Evolutionary conservation across 2,888 invertebrate species (phyloP).

Genomic region (Scotopteryx bipunctaria): DNA sequence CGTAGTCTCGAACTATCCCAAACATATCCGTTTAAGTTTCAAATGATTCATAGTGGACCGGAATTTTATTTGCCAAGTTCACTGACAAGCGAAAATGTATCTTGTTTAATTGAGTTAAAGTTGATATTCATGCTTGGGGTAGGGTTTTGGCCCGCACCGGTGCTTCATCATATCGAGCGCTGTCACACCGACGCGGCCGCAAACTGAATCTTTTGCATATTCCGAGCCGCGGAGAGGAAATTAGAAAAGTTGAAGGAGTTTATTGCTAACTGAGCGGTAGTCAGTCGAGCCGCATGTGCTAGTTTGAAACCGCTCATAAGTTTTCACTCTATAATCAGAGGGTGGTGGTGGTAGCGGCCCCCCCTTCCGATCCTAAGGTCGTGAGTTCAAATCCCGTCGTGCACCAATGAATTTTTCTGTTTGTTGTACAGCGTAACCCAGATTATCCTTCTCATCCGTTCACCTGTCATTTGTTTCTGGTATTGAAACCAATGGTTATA

Average conservation of each 20-base stretch:
- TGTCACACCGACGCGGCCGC: constrained; percentile 13
- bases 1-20: constrained; percentile 9
- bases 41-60: constrained; percentile 17
- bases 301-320: neutral
- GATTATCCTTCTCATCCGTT: too few relatives aligned
- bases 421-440: too few relatives aligned
- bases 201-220: constrained; percentile 26
- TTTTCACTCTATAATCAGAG: neutral
- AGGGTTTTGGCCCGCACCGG: neutral
- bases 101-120: neutral
- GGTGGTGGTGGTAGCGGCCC: too few relatives aligned
- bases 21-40: constrained; percentile 7
- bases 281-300: neutral
- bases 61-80: constrained; percentile 17
- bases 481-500: too few relatives aligned
- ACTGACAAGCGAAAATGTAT: neutral
- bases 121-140: neutral
- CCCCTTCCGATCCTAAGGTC: too few relatives aligned
- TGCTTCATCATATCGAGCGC: constrained; percentile 13
- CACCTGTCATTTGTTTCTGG: too few relatives aligned
- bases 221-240: constrained; percentile 20
- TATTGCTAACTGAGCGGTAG: neutral
- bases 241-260: constrained; percentile 23
- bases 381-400: too few relatives aligned
- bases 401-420: too few relatives aligned